These are phyloP conservation scores for Drosophila ficusphila DNA, from an alignment of 1,140 invertebrate species.

Conservation along the genomic window DNA sequence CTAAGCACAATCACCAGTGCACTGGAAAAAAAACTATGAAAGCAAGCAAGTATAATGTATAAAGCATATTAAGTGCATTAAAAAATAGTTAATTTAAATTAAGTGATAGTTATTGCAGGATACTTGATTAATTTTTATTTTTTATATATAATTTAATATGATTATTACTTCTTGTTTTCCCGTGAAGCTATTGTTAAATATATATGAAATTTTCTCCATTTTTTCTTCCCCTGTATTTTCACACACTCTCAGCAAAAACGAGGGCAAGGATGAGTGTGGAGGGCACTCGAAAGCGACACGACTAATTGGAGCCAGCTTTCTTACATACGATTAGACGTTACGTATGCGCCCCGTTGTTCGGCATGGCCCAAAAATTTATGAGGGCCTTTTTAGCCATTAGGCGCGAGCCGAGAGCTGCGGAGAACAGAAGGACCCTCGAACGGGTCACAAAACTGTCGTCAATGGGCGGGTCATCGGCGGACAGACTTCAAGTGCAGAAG, in stretches of 20 bases:
- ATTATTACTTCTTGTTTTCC: no score
- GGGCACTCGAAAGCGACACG: slow-evolving; percentile 71
- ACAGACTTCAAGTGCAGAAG: slow-evolving; percentile 44
- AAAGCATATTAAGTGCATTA: no score
- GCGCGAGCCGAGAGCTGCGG: neutral
- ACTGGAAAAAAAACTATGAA: neutral
- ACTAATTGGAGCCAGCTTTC: slow-evolving; percentile 72
- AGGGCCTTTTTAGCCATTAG: slow-evolving; percentile 47
- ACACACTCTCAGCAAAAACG: slow-evolving; percentile 30
- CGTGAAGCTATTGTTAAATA: no score
- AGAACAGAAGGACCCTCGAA: slow-evolving; percentile 11
- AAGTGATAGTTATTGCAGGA: no score
- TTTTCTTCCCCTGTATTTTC: neutral
- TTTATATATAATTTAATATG: no score
- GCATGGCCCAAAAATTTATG: slow-evolving; percentile 63
- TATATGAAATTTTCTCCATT: no score
- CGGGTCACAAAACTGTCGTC: slow-evolving; percentile 67
- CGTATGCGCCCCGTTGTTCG: slow-evolving; percentile 64
- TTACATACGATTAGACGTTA: slow-evolving; percentile 55
- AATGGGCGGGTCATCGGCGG: slow-evolving; percentile 54
- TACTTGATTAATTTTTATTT: no score
- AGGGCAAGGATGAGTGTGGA: slow-evolving; percentile 49
- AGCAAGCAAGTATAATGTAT: no score
- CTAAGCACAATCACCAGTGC: slow-evolving; percentile 47
- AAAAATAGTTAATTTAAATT: no score